Percentiles rank a stretch among this genome's conserved stretches.
phyloP scores from a whole-genome alignment of 1,140 invertebrate genomes.

The Patella vulgata region DNA sequence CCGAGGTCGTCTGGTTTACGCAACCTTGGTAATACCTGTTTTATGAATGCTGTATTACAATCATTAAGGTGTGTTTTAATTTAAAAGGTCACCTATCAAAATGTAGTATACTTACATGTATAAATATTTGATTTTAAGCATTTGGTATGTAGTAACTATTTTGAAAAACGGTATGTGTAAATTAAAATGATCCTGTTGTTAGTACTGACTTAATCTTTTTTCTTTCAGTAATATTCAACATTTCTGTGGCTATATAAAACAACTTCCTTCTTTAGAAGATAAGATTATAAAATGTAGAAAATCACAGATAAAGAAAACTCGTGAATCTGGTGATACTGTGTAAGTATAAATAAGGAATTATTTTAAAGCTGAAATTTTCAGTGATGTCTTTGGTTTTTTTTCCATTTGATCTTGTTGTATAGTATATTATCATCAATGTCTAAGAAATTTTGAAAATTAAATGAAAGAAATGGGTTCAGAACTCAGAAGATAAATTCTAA shows the following conservation, averaged over 20 bases:
- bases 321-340: slow-evolving; percentile 70
- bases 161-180: too few relatives aligned
- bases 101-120: neutral
- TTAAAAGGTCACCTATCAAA: neutral
- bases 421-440: too few relatives aligned
- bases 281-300: slow-evolving; percentile 58
- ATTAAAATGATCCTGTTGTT: too few relatives aligned
- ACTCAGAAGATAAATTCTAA: too few relatives aligned
- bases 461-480: too few relatives aligned
- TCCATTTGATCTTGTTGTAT: too few relatives aligned
- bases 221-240: slow-evolving; percentile 80
- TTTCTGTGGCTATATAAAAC: slow-evolving; percentile 84
- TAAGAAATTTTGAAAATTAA: too few relatives aligned
- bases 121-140: too few relatives aligned
- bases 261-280: slow-evolving; percentile 78
- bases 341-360: slow-evolving; percentile 45
- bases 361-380: too few relatives aligned
- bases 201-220: slow-evolving; percentile 22
- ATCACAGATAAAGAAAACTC: slow-evolving; percentile 46
- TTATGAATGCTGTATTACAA: slow-evolving; percentile 89
- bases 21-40: slow-evolving; percentile 89
- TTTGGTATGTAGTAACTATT: too few relatives aligned
- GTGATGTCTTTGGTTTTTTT: too few relatives aligned
- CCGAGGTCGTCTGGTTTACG: slow-evolving; percentile 74
- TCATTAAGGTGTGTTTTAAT: slow-evolving; percentile 74